Evolutionary conservation across 2,888 invertebrate genomes (phyloP), one percentile per base, ranked within the genome.

Genomic region (Xiphydria camelus): DNA sequence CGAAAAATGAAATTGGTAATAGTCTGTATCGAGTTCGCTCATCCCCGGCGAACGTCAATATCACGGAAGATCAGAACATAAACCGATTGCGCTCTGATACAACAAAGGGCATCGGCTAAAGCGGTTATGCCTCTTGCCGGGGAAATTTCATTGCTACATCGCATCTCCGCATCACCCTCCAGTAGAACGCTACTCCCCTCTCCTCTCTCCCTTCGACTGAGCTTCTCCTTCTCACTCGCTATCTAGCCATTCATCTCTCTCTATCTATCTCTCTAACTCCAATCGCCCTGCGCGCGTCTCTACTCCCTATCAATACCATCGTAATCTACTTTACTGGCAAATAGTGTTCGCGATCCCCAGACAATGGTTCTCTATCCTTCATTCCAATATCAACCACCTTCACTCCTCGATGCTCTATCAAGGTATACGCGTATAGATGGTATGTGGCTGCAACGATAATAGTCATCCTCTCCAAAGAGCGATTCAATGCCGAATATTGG

Each of bases 301-400:
- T 55, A 53, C 55, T 61, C 64, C 61, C 66, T 64, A 65, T 66
- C 66, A 65, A 66, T 66, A 64, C 57, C 60, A 46, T 55, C 61
- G 59, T 68, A 68, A 68, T 69, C 68, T 67, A 68, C 59, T 69
- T 69, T 68, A 53, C 58, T 59, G 55, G 62, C 61, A 64, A 68
- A 69, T 68, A 68, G 60, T 61, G 62, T 64, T 64, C 66, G 47
- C 59, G 59, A 61, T 66, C 59, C 38, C 60, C 56, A 61, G 65
- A 65, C 65, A 59, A 64, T 58, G 52, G 47, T 64, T 62, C 59
- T 53, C 57, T 50, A 36, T 48, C 46, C 49, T 14, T 12, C 12
- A 14, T 14, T 29, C 29, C 12, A 12, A 12, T 29, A 4, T 7
- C 12, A 29, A 6, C 4, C 12, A 29, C 12, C 5, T 29, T 29